A percentile compares a stretch with the other conserved stretches of the same genome.
Conservation (phyloP, 2,113 vertebrate genomes). For the Erythrolamprus reginae region DNA sequence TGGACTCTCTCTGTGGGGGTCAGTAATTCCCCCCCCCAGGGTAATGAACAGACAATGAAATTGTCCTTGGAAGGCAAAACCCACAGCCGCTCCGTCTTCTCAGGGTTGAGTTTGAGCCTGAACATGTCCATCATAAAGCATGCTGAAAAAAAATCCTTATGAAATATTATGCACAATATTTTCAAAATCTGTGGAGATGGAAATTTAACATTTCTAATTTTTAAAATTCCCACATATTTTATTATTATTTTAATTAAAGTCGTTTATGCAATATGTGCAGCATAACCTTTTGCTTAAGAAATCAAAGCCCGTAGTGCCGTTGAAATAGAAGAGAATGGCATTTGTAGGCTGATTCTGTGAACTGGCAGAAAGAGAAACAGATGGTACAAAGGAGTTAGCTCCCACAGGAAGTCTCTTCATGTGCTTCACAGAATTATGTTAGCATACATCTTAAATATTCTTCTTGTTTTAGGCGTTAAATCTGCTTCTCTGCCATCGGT, state of each 20-base stretch:
- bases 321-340: neutral
- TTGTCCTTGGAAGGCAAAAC: no score
- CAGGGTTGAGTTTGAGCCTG: no score
- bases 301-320: conserved; percentile 12
- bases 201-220: neutral
- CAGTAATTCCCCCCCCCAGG: no score
- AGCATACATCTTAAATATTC: conserved; percentile 5
- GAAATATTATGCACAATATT: neutral
- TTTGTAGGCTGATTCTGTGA: conserved; percentile 5
- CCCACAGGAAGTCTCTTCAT: conserved; percentile 21
- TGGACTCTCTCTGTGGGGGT: no score
- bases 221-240: neutral
- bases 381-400: conserved; percentile 3
- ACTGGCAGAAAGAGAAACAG: conserved; percentile 26
- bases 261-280: neutral
- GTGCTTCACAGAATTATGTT: conserved; percentile 36
- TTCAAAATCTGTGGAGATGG: rapidly evolving
- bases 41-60: no score
- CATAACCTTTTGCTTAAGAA: conserved; percentile 12
- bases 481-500: conserved; percentile 13
- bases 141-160: neutral
- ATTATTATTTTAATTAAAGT: neutral
- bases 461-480: conserved; percentile 22
- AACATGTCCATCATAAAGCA: neutral
- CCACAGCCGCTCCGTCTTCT: no score